Conservation (phyloP, 2,797 vertebrate genomes). For the Sebastes aleutianus region DNA sequence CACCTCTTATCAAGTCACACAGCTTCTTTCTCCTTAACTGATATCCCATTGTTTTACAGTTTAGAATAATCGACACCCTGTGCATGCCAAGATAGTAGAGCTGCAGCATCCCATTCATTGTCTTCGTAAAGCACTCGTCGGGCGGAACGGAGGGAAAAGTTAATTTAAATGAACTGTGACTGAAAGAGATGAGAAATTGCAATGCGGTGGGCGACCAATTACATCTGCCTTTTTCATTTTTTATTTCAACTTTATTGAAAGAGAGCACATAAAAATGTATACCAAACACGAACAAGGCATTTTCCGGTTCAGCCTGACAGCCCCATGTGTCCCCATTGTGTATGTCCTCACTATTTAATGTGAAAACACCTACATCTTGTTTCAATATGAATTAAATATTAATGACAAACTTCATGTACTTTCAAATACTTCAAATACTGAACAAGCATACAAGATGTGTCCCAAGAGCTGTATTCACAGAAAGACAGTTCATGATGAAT, state of each 20-base stretch:
- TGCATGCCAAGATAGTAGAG: neutral
- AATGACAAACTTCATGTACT: neutral
- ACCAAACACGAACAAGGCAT: neutral
- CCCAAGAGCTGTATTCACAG: neutral
- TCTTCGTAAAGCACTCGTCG: neutral
- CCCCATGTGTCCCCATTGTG: neutral
- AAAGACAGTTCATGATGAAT: neutral
- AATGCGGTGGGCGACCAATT: neutral
- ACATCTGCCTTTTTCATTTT: neutral
- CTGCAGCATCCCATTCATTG: neutral
- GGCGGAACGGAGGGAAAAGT: neutral
- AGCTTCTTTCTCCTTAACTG: neutral
- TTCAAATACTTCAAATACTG: neutral
- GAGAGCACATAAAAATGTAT: too few relatives aligned
- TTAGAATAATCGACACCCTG: constrained; percentile 13
- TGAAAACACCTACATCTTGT: neutral
- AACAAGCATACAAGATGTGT: neutral
- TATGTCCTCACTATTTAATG: neutral
- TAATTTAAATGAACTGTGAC: constrained; percentile 2
- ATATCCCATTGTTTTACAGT: constrained; percentile 19
- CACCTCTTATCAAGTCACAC: neutral
- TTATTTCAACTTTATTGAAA: too few relatives aligned
- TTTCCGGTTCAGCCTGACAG: neutral
- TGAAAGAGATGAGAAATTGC: neutral
- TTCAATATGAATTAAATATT: neutral